Percentiles rank a stretch among this genome's conserved stretches.
Evolutionary conservation across 64 coral and sea anemone genomes (phyloP).

Genomic region (Porites lutea): DNA sequence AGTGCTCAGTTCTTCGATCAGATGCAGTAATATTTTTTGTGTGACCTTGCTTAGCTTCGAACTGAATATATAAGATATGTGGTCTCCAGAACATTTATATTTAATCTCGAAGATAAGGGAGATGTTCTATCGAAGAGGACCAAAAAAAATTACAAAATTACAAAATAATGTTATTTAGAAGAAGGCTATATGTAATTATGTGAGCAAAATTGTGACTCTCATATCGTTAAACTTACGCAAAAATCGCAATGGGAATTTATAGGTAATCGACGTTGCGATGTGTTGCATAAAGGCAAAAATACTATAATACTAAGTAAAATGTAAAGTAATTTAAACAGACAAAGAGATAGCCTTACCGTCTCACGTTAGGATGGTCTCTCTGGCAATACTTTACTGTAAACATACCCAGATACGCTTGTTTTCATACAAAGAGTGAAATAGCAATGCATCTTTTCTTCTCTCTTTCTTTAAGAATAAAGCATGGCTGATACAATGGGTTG

Average conservation of each 20-base stretch:
- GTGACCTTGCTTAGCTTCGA: background rate
- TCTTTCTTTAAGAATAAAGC: background rate
- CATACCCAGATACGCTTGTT: background rate
- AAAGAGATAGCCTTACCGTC: conserved; percentile 19
- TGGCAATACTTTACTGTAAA: background rate
- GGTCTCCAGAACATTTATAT: background rate
- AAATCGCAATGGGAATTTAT: background rate
- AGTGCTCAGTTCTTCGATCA: too few species aligned
- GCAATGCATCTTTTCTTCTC: background rate
- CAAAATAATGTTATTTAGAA: background rate
- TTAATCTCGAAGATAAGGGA: background rate
- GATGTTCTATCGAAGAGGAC: background rate
- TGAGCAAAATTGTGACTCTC: background rate
- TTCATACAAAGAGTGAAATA: background rate
- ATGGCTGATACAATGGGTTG: background rate
- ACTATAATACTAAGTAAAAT: background rate
- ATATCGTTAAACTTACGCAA: background rate
- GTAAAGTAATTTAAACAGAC: background rate
- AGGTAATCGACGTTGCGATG: background rate
- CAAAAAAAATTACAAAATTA: background rate
- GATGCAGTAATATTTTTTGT: background rate
- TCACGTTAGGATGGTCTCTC: background rate
- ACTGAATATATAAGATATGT: background rate
- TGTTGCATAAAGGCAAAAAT: background rate
- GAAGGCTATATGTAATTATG: background rate